These are phyloP conservation scores for Numida meleagris DNA, from an alignment of 2,113 vertebrate species.

Conservation along the genomic window DNA sequence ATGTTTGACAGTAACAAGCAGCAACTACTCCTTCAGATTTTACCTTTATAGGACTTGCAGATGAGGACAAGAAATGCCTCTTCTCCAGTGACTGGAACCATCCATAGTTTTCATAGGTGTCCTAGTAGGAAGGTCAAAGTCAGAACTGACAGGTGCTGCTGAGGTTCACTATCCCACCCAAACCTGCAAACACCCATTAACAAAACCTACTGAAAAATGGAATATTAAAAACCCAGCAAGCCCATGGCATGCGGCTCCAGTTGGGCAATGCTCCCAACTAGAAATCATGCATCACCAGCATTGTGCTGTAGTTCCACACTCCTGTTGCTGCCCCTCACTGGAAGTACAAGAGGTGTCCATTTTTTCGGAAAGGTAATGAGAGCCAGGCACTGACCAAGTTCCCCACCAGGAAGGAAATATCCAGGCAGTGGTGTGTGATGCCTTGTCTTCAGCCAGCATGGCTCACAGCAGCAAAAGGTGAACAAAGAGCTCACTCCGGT, in stretches of 20 bases:
- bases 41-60: neutral
- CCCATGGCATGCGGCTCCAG: neutral
- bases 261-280: neutral
- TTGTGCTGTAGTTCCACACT: accelerated
- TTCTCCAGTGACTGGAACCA: neutral
- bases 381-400: neutral
- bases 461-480: accelerated
- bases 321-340: neutral
- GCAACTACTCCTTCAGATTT: neutral
- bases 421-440: accelerated
- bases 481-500: accelerated
- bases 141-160: neutral
- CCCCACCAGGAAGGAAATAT: neutral
- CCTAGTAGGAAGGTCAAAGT: neutral
- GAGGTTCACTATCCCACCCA: accelerated
- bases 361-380: neutral
- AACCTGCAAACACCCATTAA: neutral
- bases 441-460: accelerated
- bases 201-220: neutral
- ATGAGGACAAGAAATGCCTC: neutral
- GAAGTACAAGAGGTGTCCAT: accelerated
- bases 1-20: neutral
- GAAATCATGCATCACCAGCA: neutral
- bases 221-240: neutral
- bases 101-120: neutral